Evolutionary conservation across 2,797 vertebrate species (phyloP).

Genomic region (Typhlichthys subterraneus): DNA sequence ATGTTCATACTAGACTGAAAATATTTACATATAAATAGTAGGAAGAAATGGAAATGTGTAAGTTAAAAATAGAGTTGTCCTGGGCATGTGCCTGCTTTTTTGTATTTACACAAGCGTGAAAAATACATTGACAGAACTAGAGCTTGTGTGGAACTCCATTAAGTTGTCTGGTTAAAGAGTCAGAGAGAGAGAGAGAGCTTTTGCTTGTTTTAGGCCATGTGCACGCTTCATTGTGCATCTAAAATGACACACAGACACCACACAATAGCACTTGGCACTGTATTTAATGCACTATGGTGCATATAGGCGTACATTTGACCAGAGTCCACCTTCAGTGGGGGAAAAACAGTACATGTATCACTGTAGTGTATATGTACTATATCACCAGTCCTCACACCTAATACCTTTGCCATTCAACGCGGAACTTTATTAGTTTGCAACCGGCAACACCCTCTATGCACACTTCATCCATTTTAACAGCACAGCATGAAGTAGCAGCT

Average conservation of each 20-base stretch:
- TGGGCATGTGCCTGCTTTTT: neutral
- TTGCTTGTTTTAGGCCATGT: constrained; percentile 36
- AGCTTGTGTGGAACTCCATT: neutral
- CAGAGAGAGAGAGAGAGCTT: constrained; percentile 47
- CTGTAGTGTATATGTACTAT: too few relatives aligned
- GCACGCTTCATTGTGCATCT: constrained; percentile 34
- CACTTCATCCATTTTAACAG: too few relatives aligned
- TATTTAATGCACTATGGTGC: too few relatives aligned
- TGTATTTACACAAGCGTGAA: neutral
- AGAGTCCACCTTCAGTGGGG: too few relatives aligned
- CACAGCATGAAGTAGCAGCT: too few relatives aligned
- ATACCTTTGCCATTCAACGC: neutral
- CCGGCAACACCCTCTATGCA: too few relatives aligned
- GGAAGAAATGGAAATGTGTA: neutral
- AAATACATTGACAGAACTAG: constrained; percentile 5
- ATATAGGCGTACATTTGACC: too few relatives aligned
- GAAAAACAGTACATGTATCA: too few relatives aligned
- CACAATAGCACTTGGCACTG: neutral
- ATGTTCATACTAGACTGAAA: neutral
- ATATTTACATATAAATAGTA: neutral
- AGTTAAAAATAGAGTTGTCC: constrained; percentile 39
- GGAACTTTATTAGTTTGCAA: too few relatives aligned
- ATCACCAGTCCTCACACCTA: too few relatives aligned
- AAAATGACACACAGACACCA: neutral
- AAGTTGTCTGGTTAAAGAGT: constrained; percentile 44